These are phyloP conservation scores for Paradoxurus hermaphroditus DNA, from an alignment of 2,113 vertebrate species.

Conservation along the genomic window DNA sequence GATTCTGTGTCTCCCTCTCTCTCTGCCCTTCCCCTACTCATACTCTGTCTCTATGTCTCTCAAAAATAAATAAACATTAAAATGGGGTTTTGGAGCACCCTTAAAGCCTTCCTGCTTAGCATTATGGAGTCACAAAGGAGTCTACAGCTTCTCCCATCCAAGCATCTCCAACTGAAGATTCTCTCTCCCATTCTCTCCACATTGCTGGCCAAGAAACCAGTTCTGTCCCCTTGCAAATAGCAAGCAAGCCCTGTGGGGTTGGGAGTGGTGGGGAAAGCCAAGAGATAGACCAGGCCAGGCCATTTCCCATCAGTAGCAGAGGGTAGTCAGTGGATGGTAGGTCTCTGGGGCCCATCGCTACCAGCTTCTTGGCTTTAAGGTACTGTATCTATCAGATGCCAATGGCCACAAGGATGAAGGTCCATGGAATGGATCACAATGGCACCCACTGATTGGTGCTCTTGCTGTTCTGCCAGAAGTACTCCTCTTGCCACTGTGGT, in stretches of 20 bases:
- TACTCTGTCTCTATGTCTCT: no score
- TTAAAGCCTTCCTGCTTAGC: neutral
- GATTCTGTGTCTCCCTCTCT: no score
- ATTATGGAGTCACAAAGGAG: neutral
- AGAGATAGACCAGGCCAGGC: neutral
- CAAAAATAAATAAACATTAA: no score
- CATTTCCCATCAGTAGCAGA: neutral
- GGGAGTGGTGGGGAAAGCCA: neutral
- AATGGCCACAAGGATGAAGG: neutral
- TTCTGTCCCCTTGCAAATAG: neutral
- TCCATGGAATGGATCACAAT: neutral
- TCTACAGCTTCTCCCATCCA: neutral
- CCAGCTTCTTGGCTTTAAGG: neutral
- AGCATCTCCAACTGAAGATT: neutral
- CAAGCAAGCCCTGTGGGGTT: neutral
- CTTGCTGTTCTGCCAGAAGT: neutral
- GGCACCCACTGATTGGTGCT: neutral
- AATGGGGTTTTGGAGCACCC: neutral
- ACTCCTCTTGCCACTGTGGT: neutral
- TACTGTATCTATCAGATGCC: neutral
- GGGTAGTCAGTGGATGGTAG: neutral
- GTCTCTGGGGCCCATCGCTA: neutral
- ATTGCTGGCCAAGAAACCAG: neutral
- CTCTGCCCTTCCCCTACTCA: no score
- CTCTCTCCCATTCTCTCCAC: neutral